Conservation (phyloP, 92 coral and sea anemone genomes). For the Blastomussa wellsi region DNA sequence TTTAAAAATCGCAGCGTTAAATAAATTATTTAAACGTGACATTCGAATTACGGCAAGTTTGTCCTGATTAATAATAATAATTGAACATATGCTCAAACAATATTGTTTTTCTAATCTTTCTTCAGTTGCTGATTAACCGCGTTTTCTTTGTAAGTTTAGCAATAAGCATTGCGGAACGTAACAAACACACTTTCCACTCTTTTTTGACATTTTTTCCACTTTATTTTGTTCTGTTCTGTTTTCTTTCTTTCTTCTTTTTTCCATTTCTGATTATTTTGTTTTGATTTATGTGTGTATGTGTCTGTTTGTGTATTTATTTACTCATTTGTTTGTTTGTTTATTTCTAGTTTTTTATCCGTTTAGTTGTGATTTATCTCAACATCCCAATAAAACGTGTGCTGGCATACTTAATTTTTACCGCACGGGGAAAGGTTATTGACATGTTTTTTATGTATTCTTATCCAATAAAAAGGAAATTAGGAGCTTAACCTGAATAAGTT, state of each 20-base stretch:
- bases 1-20: not conserved
- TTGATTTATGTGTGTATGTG: not conserved
- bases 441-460: too few species aligned
- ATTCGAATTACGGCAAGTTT: too few species aligned
- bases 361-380: not conserved
- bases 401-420: too few species aligned
- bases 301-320: not conserved
- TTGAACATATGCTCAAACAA: too few species aligned
- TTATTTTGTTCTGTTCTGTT: constrained; percentile 1
- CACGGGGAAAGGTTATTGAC: too few species aligned
- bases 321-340: not conserved
- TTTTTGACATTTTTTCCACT: not conserved
- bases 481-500: too few species aligned
- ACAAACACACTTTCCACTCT: not conserved
- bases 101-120: not conserved
- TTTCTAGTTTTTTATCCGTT: not conserved
- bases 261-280: not conserved
- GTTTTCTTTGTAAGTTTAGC: not conserved
- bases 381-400: too few species aligned
- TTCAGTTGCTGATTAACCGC: not conserved
- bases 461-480: too few species aligned
- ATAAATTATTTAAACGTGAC: not conserved
- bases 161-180: not conserved
- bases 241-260: not conserved
- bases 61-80: not conserved